Evolutionary conservation across 2,113 vertebrate species (phyloP).

Genomic region (Equus quagga): DNA sequence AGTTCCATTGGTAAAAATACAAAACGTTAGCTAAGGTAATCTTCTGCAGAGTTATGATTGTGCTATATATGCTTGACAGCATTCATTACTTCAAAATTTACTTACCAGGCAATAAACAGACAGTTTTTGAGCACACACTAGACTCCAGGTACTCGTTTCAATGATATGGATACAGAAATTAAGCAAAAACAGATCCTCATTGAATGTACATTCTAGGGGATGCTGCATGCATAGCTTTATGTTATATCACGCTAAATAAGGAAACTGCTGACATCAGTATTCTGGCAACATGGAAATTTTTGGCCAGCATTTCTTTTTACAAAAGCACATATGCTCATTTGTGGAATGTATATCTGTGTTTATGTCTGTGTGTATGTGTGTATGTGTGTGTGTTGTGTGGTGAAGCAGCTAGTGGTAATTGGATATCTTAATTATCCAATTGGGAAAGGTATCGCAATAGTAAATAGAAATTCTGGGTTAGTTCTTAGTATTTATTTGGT

Average conservation of each 20-base stretch:
- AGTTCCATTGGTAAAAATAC: neutral
- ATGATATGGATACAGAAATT: neutral
- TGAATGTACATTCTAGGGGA: neutral
- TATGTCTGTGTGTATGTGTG: neutral
- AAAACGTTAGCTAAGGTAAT: neutral
- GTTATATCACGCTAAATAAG: neutral
- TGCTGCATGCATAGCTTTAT: neutral
- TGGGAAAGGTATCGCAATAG: neutral
- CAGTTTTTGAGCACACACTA: neutral
- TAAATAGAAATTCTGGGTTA: neutral
- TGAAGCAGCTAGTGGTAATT: neutral
- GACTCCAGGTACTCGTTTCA: neutral
- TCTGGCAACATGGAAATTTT: neutral
- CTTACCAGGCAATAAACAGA: neutral
- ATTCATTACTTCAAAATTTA: neutral
- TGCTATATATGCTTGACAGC: accelerated
- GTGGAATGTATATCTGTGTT: neutral
- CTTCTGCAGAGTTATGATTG: neutral
- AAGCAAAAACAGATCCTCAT: accelerated
- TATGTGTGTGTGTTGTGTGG: neutral
- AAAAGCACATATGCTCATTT: neutral
- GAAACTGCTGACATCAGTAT: neutral
- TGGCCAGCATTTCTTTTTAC: neutral
- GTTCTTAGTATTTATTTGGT: neutral
- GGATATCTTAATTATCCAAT: neutral